Percentiles rank a stretch among this genome's conserved stretches.
These are phyloP conservation scores for Athalia cordata DNA, from an alignment of 2,888 invertebrate genomes.

Conservation along the genomic window DNA sequence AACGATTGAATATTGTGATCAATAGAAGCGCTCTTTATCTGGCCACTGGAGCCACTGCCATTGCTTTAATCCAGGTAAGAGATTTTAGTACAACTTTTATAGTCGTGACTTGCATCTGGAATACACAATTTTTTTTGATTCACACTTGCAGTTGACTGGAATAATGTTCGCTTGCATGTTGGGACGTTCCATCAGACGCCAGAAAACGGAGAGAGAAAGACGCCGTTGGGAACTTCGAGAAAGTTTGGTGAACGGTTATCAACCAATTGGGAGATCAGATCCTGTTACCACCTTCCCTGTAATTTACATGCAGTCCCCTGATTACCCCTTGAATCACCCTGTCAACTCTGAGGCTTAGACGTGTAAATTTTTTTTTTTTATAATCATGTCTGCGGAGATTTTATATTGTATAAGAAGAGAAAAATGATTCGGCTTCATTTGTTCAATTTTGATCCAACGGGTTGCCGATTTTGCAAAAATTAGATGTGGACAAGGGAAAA, in stretches of 20 bases:
- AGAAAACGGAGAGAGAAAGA: constrained; percentile 84
- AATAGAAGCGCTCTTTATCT: constrained; percentile 83
- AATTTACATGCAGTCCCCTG: constrained; percentile 64
- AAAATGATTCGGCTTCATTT: not conserved
- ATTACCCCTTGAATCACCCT: constrained; percentile 55
- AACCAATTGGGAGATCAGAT: constrained; percentile 68
- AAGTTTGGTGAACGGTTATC: constrained; percentile 75
- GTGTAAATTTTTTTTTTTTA: constrained; percentile 48
- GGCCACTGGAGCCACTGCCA: constrained; percentile 86
- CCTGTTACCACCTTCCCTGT: constrained; percentile 66
- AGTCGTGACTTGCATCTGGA: not conserved
- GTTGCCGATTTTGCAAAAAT: no score
- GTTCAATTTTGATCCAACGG: no score
- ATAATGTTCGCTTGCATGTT: constrained; percentile 92
- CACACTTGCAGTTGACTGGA: constrained; percentile 82
- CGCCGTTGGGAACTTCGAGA: constrained; percentile 82
- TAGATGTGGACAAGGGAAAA: no score
- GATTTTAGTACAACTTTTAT: not conserved
- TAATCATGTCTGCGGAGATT: not conserved
- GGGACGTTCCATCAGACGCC: constrained; percentile 87
- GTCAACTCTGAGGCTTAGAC: constrained; percentile 15
- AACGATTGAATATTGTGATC: constrained; percentile 78
- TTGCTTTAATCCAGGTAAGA: constrained; percentile 85
- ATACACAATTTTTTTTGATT: constrained; percentile 56
- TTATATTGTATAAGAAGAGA: not conserved